Evolutionary conservation across 2,797 vertebrate species (phyloP).

Genomic region (Chiroxiphia lanceolata): DNA sequence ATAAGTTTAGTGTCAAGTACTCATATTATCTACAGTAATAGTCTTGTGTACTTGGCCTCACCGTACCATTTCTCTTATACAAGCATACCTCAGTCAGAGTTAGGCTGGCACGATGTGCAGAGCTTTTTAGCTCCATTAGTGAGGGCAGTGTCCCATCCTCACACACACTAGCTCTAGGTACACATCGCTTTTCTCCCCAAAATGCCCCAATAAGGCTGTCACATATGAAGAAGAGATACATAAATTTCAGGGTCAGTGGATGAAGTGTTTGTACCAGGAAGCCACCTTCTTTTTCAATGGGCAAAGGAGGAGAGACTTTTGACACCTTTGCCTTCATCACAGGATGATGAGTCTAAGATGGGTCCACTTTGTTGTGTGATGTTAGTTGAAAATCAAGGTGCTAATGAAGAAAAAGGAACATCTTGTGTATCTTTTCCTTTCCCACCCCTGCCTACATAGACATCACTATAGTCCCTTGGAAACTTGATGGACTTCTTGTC

Average conservation of each 20-base stretch:
- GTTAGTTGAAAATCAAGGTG: not conserved
- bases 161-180: not conserved
- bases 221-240: not conserved
- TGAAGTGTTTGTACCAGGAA: not conserved
- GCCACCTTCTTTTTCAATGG: not conserved
- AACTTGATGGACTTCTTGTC: not conserved
- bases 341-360: not conserved
- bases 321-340: not conserved
- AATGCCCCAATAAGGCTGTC: not conserved
- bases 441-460: not conserved
- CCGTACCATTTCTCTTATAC: not conserved
- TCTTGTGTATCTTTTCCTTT: not conserved
- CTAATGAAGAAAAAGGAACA: not conserved
- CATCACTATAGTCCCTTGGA: not conserved
- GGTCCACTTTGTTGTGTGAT: not conserved
- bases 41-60: not conserved
- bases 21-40: not conserved
- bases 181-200: not conserved
- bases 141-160: not conserved
- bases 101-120: not conserved
- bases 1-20: not conserved
- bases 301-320: not conserved
- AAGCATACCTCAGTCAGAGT: not conserved
- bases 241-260: not conserved
- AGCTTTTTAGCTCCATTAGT: not conserved